These are phyloP conservation scores for Drosophila yakuba DNA, from an alignment of 1,140 invertebrate genomes.

Conservation along the genomic window DNA sequence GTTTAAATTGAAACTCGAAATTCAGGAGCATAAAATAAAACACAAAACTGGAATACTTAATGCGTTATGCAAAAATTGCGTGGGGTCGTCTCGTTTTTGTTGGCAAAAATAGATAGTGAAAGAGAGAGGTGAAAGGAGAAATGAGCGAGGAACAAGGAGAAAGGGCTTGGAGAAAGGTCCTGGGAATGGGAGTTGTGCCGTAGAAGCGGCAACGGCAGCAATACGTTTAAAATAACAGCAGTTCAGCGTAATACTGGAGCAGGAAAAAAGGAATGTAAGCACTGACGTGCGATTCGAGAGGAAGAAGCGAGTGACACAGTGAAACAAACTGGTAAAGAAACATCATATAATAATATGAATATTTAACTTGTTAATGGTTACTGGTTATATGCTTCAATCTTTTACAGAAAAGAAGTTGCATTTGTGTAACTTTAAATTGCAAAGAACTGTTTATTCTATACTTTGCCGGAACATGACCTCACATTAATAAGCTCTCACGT, in stretches of 20 bases:
- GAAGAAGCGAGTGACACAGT: constrained; percentile 27
- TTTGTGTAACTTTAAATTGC: too few species aligned
- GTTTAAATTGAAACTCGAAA: constrained; percentile 79
- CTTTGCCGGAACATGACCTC: too few species aligned
- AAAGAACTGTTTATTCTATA: too few species aligned
- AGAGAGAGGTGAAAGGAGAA: constrained; percentile 6
- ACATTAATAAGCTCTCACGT: too few species aligned
- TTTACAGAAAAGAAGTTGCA: too few species aligned
- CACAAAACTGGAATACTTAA: constrained; percentile 80
- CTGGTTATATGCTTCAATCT: too few species aligned
- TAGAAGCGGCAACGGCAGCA: constrained; percentile 42
- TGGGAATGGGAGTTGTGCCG: constrained; percentile 17
- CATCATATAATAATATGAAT: not conserved
- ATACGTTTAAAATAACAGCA: constrained; percentile 81
- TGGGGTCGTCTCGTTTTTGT: constrained; percentile 38
- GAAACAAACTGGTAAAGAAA: not conserved
- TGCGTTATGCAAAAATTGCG: constrained; percentile 80
- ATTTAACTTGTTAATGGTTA: not conserved
- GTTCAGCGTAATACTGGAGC: constrained; percentile 46
- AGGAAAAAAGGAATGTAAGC: constrained; percentile 24
- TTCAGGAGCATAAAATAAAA: constrained; percentile 44
- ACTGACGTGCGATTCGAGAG: constrained; percentile 13
- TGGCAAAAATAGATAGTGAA: constrained; percentile 31
- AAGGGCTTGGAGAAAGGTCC: constrained; percentile 10
- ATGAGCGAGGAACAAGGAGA: constrained; percentile 4